Conservation (phyloP, 1,140 invertebrate species). For the Lordiphosa stackelbergi region DNA sequence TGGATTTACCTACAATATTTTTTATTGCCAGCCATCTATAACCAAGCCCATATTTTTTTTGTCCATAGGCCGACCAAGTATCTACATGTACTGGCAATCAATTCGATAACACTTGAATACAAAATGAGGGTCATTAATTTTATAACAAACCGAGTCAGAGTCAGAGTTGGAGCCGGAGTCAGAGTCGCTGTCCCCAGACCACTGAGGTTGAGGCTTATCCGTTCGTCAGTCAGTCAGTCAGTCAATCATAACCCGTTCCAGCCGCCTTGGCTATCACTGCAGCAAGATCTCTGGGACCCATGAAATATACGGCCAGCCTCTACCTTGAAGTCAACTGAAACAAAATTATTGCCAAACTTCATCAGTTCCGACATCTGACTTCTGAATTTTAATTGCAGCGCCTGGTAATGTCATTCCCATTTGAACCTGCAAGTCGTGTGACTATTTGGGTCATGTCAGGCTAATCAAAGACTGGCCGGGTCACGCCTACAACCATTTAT, state of each 20-base stretch:
- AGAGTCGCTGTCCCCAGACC: conserved; percentile 7
- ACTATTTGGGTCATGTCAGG: conserved; percentile 65
- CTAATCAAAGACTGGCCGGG: conserved; percentile 59
- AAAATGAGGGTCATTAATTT: conserved; percentile 75
- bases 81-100: conserved; percentile 66
- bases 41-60: conserved; percentile 59
- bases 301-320: conserved; percentile 59
- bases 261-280: conserved; percentile 66
- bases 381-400: conserved; percentile 64
- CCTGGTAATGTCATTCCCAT: conserved; percentile 61
- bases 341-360: conserved; percentile 56
- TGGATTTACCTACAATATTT: conserved; percentile 42
- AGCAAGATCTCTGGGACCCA: conserved; percentile 65
- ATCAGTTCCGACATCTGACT: conserved; percentile 18
- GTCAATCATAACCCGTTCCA: conserved; percentile 74
- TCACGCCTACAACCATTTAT: conserved; percentile 68
- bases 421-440: conserved; percentile 55
- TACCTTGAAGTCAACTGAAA: conserved; percentile 11
- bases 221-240: conserved; percentile 54
- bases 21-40: conserved; percentile 50
- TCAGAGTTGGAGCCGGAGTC: conserved; percentile 15
- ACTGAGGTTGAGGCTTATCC: conserved; percentile 43
- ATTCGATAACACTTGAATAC: conserved; percentile 75
- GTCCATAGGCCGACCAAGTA: conserved; percentile 37
- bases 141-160: conserved; percentile 63